A percentile compares a stretch with the other conserved stretches of the same genome.
These are phyloP conservation scores for Rambutsinella grinnellia DNA, from an alignment of 2,888 invertebrate genomes.

Conservation along the genomic window DNA sequence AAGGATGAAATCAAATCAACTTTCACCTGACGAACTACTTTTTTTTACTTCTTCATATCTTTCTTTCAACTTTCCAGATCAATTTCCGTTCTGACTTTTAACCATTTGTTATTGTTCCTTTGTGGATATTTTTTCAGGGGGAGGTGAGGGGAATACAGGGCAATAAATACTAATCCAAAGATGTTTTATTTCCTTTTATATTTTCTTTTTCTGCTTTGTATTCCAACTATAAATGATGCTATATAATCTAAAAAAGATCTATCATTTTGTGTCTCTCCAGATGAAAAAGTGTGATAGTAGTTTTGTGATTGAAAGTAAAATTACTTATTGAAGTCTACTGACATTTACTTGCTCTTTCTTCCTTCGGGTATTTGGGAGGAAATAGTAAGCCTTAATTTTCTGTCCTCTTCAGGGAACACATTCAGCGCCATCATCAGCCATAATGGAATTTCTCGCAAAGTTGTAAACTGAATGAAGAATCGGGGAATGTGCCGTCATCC, in stretches of 20 bases:
- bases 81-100: background rate
- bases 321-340: too few relatives aligned
- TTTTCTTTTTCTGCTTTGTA: background rate
- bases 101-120: background rate
- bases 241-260: too few relatives aligned
- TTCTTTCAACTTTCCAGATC: background rate
- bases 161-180: background rate
- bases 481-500: too few relatives aligned
- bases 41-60: too few relatives aligned
- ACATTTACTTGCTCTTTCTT: too few relatives aligned
- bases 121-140: background rate
- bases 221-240: too few relatives aligned
- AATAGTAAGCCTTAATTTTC: too few relatives aligned
- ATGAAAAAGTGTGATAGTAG: too few relatives aligned
- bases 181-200: background rate
- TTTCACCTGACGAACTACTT: background rate
- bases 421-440: background rate
- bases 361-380: too few relatives aligned
- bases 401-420: background rate
- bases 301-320: too few relatives aligned
- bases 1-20: background rate
- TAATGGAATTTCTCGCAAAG: background rate
- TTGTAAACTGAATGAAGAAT: too few relatives aligned
- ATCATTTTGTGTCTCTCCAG: too few relatives aligned
- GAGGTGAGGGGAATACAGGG: background rate